Percentiles rank a stretch among this genome's conserved stretches.
phyloP scores from a whole-genome alignment of 2,888 invertebrate genomes.

The Heliconius ethilla region DNA sequence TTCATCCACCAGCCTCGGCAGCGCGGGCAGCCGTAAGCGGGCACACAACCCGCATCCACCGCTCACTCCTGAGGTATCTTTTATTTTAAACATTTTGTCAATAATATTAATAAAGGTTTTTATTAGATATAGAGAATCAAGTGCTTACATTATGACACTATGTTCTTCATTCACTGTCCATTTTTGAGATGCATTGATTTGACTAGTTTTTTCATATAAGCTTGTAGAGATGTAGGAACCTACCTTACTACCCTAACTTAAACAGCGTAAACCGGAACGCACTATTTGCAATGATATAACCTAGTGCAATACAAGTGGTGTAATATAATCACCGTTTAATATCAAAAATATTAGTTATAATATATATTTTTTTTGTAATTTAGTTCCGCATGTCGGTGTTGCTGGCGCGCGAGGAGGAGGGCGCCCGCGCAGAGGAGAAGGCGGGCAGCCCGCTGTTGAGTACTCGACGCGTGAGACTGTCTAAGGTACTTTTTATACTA shows the following conservation, averaged over 20 bases:
- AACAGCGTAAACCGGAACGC: too few relatives aligned
- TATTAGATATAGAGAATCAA: background rate
- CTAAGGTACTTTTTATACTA: slow-evolving; percentile 48
- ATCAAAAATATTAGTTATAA: background rate
- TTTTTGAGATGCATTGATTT: too few relatives aligned
- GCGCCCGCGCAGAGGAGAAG: slow-evolving; percentile 64
- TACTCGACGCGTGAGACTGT: slow-evolving; percentile 56
- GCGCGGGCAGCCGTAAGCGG: slow-evolving; percentile 71
- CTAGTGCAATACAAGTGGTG: too few relatives aligned
- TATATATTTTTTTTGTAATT: background rate
- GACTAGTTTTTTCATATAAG: too few relatives aligned
- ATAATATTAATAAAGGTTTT: background rate
- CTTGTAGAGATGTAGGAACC: too few relatives aligned
- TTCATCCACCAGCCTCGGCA: slow-evolving; percentile 74
- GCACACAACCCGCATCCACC: slow-evolving; percentile 59
- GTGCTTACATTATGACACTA: too few relatives aligned
- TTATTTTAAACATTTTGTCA: too few relatives aligned
- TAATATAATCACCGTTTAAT: too few relatives aligned
- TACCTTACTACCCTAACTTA: too few relatives aligned
- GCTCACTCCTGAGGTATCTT: slow-evolving; percentile 80
- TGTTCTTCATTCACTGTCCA: too few relatives aligned
- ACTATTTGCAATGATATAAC: too few relatives aligned
- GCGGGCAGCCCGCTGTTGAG: slow-evolving; percentile 67
- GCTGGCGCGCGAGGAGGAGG: slow-evolving; percentile 84
- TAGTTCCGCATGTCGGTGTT: slow-evolving; percentile 88